Base-by-base conservation (phyloP, 2,113 vertebrate genomes). In the Oreochromis niloticus region DNA sequence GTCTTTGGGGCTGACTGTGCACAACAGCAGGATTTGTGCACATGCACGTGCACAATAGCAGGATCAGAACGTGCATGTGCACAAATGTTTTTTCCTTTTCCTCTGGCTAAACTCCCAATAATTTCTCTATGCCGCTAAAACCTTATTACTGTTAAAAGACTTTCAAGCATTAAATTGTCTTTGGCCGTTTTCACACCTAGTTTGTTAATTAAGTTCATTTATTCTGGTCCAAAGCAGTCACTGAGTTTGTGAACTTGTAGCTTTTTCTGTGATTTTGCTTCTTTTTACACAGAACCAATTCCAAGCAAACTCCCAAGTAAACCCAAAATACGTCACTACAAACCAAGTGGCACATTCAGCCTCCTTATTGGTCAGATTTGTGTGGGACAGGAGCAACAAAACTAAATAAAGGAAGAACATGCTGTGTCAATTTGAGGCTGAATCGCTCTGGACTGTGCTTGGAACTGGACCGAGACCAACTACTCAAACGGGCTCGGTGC, bases 341-440 rank as follows among this genome's bases (percentile, higher is more conserved):
- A 68, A 68, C 63, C 63, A 68, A 22, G 36, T 41, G 63, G 0
- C 11, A 0, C 19, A 0, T 68, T 41, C 63, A 1, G 34, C 3
- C n/a, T 68, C 10, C 63, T 41, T 14, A 68, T 41, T 68, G 63
- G 63, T 68, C 63, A 68, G 63, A 41, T 41, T 41, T 68, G 11
- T 6, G 34, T 68, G 11, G 7, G 36, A 22, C 19, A n/a, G 63
- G 63, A 68, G 19, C 63, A 68, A 9, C 36, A 41, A 68, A 68
- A 68, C 63, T 2, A 6, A 68, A 22, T 68, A 68, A 22, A 41
- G 36, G 36, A 6, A 1, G 63, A 68, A 68, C 63, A 8, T 41
- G 63, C n/a, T 0, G 11, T 68, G 34, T 66, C 17, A n/a, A 34
- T 2, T 17, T 5, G 17, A 66, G 32, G 17, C 0, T 66, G 19